Base-by-base conservation (phyloP, 2,113 vertebrate genomes). In the Reinhardtius hippoglossoides region DNA sequence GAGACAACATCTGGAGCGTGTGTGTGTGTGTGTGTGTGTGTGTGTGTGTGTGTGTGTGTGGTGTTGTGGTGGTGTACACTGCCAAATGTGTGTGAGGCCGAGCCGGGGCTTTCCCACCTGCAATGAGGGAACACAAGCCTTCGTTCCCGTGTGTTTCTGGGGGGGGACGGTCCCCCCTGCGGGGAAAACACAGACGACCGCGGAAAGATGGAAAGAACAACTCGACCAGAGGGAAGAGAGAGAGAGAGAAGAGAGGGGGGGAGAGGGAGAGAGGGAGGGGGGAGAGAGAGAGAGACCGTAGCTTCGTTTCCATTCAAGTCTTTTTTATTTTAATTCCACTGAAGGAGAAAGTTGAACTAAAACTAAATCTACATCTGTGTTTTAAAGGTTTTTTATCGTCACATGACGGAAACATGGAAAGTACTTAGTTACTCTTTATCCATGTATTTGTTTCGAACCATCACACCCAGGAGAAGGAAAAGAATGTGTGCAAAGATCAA, bases 201-300 rank as follows among this genome's bases (percentile, higher is more conserved):
- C 62, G 77, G 91, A 90, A 87, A 76, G 67, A 81, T 14, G 83
- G 85, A 88, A 91, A 91, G 80, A 89, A 84, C 71, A 64, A 76
- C 58, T 61, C n/a, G 10, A 73, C 40, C 50, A 56, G 62, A 26
- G 24, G n/a, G n/a, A n/a, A 23, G 23, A 23, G 23, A 23, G 23
- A 23, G 23, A 23, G 23, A 23, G 23, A 23, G 23, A 23, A 23
- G 23, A 23, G 23, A 23, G 23, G 1, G 23, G 1, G 23, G 1
- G 23, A 23, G 23, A 23, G 23, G 1, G 23, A 23, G 23, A 1
- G 23, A 23, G 23, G 24, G 27, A 24, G 14, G 54, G 24, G 9
- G 24, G 21, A 56, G 21, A 56, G 54, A 56, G 64, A 59, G 35
- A 5, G 23, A 24, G 12, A 48, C 13, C 1, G 4, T 48, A 3